Base-by-base conservation (phyloP, 2,888 invertebrate species). In the Watsonalla cultraria region DNA sequence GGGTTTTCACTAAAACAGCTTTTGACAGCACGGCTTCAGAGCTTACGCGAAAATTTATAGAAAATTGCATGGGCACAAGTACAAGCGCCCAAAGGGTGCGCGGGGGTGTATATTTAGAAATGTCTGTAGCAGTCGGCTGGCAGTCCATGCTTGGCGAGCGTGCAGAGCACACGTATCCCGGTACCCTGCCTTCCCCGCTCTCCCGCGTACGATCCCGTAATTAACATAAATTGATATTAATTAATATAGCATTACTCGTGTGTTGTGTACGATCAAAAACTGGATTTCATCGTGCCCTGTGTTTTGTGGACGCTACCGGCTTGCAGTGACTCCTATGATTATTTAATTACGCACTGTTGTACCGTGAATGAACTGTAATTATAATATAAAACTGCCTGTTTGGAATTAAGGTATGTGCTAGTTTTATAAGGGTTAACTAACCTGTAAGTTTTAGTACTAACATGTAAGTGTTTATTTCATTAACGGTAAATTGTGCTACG, bases 31-130 rank as follows among this genome's bases (percentile, higher is more conserved):
- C 70, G 82, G 86, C 82, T 84, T 85, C 79, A 78, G 78, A 81
- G 89, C 86, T 89, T 86, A 84, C 78, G 84, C 81, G 88, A 88
- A 87, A 88, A 86, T 90, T 87, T 88, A 89, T 89, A 86, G 89
- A 89, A 89, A 89, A 89, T 57, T 59, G 59, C 57, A 57, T 55
- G 55, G 55, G 46, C 8, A 48, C 49, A 49, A 37, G 49, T 37
- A 37, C 13, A 24, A 37, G 37, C 49, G 49, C 49, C n/a, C 49
- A 37, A 37, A 71, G 79, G 79, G 80, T 78, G 87, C 84, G 88
- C 86, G 87, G 79, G 78, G 87, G 86, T 85, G 86, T 89, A 84
- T 90, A 88, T 88, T 89, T 89, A 90, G 89, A 84, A 86, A 83
- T 80, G 82, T 76, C 76, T 65, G 69, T 68, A 71, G 71, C 76